Base-by-base conservation (phyloP, 2,888 invertebrate genomes). In the Coecobrya sp. region DNA sequence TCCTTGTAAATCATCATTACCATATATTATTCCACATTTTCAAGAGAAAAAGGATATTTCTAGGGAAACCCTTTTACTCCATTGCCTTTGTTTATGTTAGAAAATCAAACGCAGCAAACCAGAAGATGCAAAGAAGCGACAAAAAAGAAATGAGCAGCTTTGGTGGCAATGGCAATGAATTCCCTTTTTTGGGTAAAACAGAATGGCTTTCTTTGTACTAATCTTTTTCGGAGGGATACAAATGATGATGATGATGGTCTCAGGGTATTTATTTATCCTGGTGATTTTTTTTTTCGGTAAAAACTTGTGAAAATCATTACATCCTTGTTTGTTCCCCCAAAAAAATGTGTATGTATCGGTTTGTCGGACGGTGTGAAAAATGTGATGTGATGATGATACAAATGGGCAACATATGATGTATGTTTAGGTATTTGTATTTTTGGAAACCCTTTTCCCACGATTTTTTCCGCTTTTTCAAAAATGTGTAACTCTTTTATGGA, bases 401-500 rank as follows among this genome's bases (percentile, higher is more conserved):
- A 92, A 84, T 92, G 92, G 62, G 76, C 13, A 88, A 73, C 92
- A 92, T 76, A 55, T 91, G 91, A n/a, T 49, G 45, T 22, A 85
- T 85, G 36, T 86, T 7, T 49, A 42, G 8, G 27, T 45, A 62
- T 36, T 59, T 84, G n/a, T 42, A 13, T 36, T 86, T 86, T 76
- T 52, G 30, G 85, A 86, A 91, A 81, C 91, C 91, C 86, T 87
- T 91, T 89, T 92, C 92, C 92, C 92, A 92, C 92, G 92, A 92
- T 27, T 62, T 84, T 62, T 42, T 25, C 42, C 16, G 42, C 19
- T 86, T 84, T 73, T 55, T 16, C 25, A 59, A 68, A 42, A 62
- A 36, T 11, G 0, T 62, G 7, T 25, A 65, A 65, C 65, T 65
- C 65, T 13, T 65, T 65, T 65, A 65, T 65, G 13, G 5, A 30